Conservation (phyloP, 2,888 invertebrate genomes). For the Steinernema scapterisci region DNA sequence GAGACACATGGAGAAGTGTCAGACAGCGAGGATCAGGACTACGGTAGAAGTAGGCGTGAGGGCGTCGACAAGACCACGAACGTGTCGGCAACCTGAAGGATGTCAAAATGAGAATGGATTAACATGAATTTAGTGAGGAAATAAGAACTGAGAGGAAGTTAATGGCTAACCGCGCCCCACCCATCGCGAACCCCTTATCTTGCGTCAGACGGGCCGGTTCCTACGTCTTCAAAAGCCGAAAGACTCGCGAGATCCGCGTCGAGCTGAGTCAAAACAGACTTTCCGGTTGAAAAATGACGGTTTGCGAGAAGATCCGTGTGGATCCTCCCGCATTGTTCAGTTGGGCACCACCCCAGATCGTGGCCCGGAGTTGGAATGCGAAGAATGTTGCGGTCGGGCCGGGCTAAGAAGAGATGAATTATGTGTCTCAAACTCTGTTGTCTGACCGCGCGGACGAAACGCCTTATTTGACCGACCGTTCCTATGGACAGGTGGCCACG, state of each 20-base stretch:
- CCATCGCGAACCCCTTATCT: neutral
- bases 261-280: neutral
- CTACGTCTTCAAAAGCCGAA: neutral
- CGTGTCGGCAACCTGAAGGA: neutral
- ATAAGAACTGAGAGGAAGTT: neutral
- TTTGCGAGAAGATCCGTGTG: neutral
- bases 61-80: neutral
- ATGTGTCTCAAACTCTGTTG: constrained; percentile 19
- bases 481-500: constrained; percentile 21
- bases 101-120: neutral
- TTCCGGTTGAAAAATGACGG: neutral
- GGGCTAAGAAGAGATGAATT: constrained; percentile 1
- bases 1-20: neutral
- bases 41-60: neutral
- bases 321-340: neutral
- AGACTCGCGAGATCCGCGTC: neutral
- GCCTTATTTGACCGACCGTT: constrained; percentile 28
- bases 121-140: neutral
- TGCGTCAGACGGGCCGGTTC: neutral
- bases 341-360: neutral
- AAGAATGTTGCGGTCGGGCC: neutral
- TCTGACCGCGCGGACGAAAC: constrained; percentile 7
- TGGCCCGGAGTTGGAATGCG: constrained; percentile 6
- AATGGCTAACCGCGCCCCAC: neutral
- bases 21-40: neutral